Base-by-base conservation (phyloP, 2,888 invertebrate genomes). In the Nematopogon swammerdamellus region DNA sequence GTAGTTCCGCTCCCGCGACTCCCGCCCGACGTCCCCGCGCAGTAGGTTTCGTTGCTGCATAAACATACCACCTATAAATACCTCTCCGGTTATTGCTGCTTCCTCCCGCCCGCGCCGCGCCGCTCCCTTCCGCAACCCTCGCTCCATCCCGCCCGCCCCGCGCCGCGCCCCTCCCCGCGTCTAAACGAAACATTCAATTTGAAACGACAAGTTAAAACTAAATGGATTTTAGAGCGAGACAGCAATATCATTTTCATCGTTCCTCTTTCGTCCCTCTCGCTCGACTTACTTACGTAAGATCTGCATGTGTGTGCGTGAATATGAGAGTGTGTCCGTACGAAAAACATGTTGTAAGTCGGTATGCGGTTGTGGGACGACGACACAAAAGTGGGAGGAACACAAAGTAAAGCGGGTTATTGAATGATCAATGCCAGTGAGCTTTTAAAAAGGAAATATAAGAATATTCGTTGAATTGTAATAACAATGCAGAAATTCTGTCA, bases 121-220 rank as follows among this genome's bases (percentile, higher is more conserved):
- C 49, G 52, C 19, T 36, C 49, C 25, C 49, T 47, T 50, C 51
- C 51, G 50, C 47, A 51, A 54, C 55, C 51, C 51, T 47, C 53
- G 52, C 52, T 53, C 50, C 54, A 51, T 57, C 54, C 54, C 53
- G 44, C n/a, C 45, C 47, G 44, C 58, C 36, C 11, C 57, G 58
- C 60, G 61, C 63, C 58, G 59, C 56, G 62, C 58, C 14, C 6
- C 57, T 58, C 60, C 61, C 63, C 58, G 59, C 56, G 62, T 61
- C 60, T 69, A 70, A 75, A 76, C 76, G 80, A 79, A 81, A 81
- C 79, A 80, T 79, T 80, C 81, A 80, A 79, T 81, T 81, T 81
- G 80, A 72, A 76, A 73, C 75, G 79, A 77, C 72, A 79, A 80
- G 74, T 80, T 79, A 75, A 75, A 80, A 72, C 73, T 76, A 80